phyloP scores from a whole-genome alignment of 2,888 invertebrate species.

The Volucella zonaria region DNA sequence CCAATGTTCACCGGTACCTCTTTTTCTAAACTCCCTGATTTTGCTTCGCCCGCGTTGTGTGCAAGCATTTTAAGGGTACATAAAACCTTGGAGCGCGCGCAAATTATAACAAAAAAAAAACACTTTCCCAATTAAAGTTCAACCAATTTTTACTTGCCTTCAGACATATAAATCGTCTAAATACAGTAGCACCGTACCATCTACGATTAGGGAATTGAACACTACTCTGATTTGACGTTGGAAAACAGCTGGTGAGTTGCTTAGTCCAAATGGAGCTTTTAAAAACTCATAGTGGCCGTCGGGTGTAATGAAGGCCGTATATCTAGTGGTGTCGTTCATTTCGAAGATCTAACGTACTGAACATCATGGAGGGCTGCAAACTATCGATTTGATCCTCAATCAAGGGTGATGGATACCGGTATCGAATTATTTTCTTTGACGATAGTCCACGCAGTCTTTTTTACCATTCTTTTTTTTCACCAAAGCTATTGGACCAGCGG shows the following conservation, averaged over 20 bases:
- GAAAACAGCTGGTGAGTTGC: constrained; percentile 43
- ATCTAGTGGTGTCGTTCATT: no score
- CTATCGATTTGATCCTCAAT: constrained; percentile 76
- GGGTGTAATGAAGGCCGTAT: no score
- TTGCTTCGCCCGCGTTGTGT: no score
- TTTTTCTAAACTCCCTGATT: no score
- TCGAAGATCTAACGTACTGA: constrained; percentile 76
- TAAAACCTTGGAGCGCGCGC: no score
- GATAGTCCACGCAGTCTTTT: constrained; percentile 73
- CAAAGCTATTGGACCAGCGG: no score
- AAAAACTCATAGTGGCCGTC: no score
- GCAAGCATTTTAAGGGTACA: no score
- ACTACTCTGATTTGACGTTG: no score
- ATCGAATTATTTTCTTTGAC: no score
- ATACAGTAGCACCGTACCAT: constrained; percentile 55
- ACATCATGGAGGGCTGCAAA: constrained; percentile 75
- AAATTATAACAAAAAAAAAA: no score
- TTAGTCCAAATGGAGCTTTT: neutral
- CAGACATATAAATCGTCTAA: constrained; percentile 75
- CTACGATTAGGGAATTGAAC: constrained; percentile 13
- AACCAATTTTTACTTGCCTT: neutral
- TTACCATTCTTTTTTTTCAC: constrained; percentile 73
- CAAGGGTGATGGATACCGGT: constrained; percentile 73
- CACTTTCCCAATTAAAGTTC: constrained; percentile 39
- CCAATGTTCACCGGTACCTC: no score